Evolutionary conservation across 2,797 vertebrate genomes (phyloP), one percentile per base, ranked within the genome.

Genomic region (Bradypodion pumilum): DNA sequence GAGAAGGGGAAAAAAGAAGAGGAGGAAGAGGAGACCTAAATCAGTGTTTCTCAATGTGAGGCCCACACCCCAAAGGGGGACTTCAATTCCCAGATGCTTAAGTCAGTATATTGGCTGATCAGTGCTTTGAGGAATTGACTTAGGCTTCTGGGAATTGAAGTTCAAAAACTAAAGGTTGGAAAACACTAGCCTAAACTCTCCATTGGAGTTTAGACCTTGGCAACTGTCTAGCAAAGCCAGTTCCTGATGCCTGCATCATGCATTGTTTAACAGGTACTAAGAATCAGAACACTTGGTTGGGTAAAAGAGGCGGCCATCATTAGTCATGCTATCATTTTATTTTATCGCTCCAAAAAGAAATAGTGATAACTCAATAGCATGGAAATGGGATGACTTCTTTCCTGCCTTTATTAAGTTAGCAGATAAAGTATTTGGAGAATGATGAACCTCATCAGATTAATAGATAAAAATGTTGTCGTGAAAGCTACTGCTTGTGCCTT

Each of bases 401-500:
- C n/a, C 78, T 80, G 21, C 21, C 56, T 49, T 76, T 83, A 69
- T 77, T 76, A 76, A 40, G 19, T 77, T 46, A 78, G 59, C 29
- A 44, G 66, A 62, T 23, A 76, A 80, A 77, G 29, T 81, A 70
- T 70, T 81, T 76, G 42, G 63, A 79, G 56, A 85, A 77, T 77
- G 42, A 81, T 60, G 78, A 52, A 25, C 42, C 35, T 70, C 19
- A 25, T 62, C 46, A 70, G 42, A 49, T 85, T 32, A 70, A 75
- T 74, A 29, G 16, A 60, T 85, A 77, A 85, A 40, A 70, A 76
- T 59, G n/a, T 42, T 44, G 60, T 62, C n/a, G 75, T 56, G 27
- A 62, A 70, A 70, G 27, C 40, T 72, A n/a, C 8, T 46, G 62
- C 32, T 42, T 49, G 59, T 40, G 12, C 1, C 60, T 7, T 62